Percentiles rank a stretch among this genome's conserved stretches.
These are phyloP conservation scores for Teleogryllus oceanicus DNA, from an alignment of 2,888 invertebrate genomes.

Conservation along the genomic window DNA sequence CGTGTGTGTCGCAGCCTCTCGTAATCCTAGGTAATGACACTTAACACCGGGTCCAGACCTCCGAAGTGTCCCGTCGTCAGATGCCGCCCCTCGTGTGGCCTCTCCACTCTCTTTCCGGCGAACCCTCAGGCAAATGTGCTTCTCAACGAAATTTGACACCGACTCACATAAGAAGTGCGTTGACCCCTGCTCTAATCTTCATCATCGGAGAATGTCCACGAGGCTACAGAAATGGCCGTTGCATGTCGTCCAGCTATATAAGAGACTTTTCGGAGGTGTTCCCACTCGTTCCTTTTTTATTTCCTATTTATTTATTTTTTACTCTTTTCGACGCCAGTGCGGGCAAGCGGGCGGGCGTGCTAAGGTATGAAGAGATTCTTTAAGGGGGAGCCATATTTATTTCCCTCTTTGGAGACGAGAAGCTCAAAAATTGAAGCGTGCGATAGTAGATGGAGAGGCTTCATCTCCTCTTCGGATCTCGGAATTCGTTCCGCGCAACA, in stretches of 20 bases:
- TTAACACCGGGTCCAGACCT: background rate
- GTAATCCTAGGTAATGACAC: background rate
- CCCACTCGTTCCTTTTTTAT: background rate
- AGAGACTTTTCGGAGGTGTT: background rate
- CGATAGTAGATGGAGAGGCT: background rate
- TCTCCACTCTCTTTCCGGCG: background rate
- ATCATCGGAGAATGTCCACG: background rate
- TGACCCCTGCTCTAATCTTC: background rate
- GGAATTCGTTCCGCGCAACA: background rate
- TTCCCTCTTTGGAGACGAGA: conserved; percentile 18
- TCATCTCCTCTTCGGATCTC: background rate
- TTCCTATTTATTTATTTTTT: background rate
- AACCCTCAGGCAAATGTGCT: background rate
- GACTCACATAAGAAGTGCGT: background rate
- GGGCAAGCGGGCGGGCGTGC: too few relatives aligned
- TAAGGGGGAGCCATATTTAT: background rate
- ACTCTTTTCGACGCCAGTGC: too few relatives aligned
- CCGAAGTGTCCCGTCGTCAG: too few relatives aligned
- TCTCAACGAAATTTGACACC: background rate
- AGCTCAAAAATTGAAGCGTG: background rate
- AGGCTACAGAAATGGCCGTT: background rate
- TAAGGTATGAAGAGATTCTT: too few relatives aligned
- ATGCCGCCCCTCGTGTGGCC: too few relatives aligned
- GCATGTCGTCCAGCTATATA: background rate
- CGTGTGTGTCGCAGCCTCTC: background rate